Percentiles rank a stretch among this genome's conserved stretches.
Evolutionary conservation across 1,140 invertebrate species (phyloP).

Genomic region (Zophobas morio): DNA sequence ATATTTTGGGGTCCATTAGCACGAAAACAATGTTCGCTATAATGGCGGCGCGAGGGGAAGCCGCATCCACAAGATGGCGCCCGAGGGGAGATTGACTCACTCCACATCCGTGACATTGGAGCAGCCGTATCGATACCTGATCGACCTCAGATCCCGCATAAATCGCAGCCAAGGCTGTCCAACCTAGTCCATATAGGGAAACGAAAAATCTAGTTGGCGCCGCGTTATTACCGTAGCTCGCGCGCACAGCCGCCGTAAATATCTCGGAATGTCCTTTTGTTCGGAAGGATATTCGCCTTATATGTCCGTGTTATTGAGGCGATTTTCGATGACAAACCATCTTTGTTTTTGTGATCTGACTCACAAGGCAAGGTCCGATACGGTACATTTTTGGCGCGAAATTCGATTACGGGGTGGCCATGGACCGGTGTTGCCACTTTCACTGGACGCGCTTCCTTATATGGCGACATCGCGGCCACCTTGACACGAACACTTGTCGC

Average conservation of each 20-base stretch:
- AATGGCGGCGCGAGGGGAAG: slow-evolving; percentile 25
- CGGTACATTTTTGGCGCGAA: slow-evolving; percentile 21
- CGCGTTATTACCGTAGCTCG: slow-evolving; percentile 1
- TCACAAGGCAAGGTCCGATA: slow-evolving; percentile 18
- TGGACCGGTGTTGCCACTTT: slow-evolving; percentile 24
- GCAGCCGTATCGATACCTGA: slow-evolving; percentile 6
- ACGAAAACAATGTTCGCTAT: not conserved
- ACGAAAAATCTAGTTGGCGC: slow-evolving; percentile 33
- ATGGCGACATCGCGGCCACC: slow-evolving; percentile 1
- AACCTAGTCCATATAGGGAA: slow-evolving; percentile 39
- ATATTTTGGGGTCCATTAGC: not conserved
- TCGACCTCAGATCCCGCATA: slow-evolving; percentile 18
- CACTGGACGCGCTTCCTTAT: slow-evolving; percentile 29
- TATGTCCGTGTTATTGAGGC: slow-evolving; percentile 52
- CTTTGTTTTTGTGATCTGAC: slow-evolving; percentile 16
- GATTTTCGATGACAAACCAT: slow-evolving; percentile 47
- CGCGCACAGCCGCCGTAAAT: not conserved
- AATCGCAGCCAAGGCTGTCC: slow-evolving; percentile 28
- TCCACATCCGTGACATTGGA: slow-evolving; percentile 25
- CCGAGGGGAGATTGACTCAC: slow-evolving; percentile 12
- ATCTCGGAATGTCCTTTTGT: slow-evolving; percentile 35
- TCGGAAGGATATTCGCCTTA: slow-evolving; percentile 51
- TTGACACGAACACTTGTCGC: slow-evolving; percentile 32
- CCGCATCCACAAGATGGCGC: not conserved
- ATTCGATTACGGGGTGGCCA: slow-evolving; percentile 4